These are phyloP conservation scores for Epizoanthus scotinus DNA, from an alignment of 92 coral and sea anemone genomes.

Conservation along the genomic window DNA sequence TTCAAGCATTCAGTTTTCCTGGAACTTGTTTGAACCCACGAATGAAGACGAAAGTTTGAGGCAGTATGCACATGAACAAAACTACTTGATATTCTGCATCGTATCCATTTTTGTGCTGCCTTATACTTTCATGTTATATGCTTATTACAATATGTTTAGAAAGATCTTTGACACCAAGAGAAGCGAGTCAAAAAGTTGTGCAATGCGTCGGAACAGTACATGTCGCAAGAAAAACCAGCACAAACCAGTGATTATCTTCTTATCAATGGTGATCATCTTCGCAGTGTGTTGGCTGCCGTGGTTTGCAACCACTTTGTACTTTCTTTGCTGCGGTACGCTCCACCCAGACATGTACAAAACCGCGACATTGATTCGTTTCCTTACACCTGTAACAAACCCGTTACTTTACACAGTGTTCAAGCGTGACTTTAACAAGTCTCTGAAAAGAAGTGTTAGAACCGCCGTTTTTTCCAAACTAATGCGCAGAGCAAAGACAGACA, in stretches of 20 bases:
- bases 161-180: background rate
- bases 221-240: background rate
- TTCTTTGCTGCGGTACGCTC: background rate
- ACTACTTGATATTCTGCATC: constrained; percentile 43
- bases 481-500: background rate
- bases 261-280: constrained; percentile 50
- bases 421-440: constrained; percentile 51
- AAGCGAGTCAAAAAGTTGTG: background rate
- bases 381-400: constrained; percentile 52
- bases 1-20: constrained; percentile 51
- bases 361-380: constrained; percentile 20
- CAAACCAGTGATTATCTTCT: constrained; percentile 32
- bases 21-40: constrained; percentile 19
- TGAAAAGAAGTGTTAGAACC: background rate
- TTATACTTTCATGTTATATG: constrained; percentile 57
- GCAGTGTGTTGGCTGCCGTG: constrained; percentile 61
- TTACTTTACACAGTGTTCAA: constrained; percentile 58
- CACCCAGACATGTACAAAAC: background rate
- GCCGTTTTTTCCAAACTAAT: background rate
- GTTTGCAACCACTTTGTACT: constrained; percentile 28
- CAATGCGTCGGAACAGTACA: background rate
- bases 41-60: constrained; percentile 6
- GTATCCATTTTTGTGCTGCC: constrained; percentile 61
- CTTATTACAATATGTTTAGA: constrained; percentile 57
- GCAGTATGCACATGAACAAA: constrained; percentile 4